phyloP scores from a whole-genome alignment of 1,140 invertebrate species.

The Patella vulgata region DNA sequence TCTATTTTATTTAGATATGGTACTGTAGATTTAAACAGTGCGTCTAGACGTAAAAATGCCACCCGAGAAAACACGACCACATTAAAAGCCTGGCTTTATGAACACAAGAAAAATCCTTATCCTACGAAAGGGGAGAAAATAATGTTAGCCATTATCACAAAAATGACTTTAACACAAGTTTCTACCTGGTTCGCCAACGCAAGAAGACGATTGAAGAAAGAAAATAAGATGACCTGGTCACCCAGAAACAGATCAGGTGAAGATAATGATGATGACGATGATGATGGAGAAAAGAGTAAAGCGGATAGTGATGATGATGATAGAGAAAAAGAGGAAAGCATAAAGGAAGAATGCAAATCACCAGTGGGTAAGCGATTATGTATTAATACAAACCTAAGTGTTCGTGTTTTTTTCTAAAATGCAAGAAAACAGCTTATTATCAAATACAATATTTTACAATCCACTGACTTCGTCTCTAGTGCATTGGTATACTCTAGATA shows the following conservation, averaged over 20 bases:
- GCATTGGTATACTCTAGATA: too few relatives aligned
- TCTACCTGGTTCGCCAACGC: conserved; percentile 68
- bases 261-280: conserved; percentile 56
- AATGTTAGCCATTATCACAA: conserved; percentile 98
- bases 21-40: conserved; percentile 90
- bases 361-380: conserved; percentile 8
- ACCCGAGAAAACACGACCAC: conserved; percentile 96
- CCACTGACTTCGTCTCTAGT: too few relatives aligned
- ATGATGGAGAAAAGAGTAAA: conserved; percentile 46
- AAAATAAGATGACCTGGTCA: conserved; percentile 99
- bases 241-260: conserved; percentile 91
- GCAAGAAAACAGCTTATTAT: too few relatives aligned
- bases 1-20: conserved; percentile 90
- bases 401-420: too few relatives aligned
- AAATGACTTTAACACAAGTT: conserved; percentile 96
- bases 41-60: conserved; percentile 92
- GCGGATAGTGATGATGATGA: conserved; percentile 33
- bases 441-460: too few relatives aligned
- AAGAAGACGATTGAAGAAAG: conserved; percentile 81
- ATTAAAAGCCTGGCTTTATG: conserved; percentile 96
- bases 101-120: conserved; percentile 99
- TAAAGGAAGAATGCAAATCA: conserved; percentile 21
- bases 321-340: conserved; percentile 32
- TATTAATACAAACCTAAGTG: background rate
- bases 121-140: conserved; percentile 99